Percentiles rank a stretch among this genome's conserved stretches.
Evolutionary conservation across 2,113 vertebrate genomes (phyloP).

Genomic region (Dicentrarchus labrax): DNA sequence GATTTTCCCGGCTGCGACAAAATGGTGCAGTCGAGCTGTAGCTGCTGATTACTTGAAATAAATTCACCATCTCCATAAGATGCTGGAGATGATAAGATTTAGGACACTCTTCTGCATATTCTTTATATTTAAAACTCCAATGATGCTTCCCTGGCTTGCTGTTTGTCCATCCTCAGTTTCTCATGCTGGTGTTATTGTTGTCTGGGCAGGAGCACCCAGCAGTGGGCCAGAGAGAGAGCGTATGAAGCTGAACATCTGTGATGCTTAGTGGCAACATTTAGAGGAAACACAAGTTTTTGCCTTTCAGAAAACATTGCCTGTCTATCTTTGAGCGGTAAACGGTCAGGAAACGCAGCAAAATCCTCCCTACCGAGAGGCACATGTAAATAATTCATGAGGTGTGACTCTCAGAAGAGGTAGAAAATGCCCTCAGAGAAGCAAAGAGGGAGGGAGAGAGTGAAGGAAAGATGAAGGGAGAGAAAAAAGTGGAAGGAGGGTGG

Average conservation of each 20-base stretch:
- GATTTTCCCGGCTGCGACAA: background rate
- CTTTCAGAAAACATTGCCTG: background rate
- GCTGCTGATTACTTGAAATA: background rate
- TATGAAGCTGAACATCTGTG: constrained; percentile 5
- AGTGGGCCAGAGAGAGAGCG: background rate
- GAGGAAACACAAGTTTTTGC: constrained; percentile 15
- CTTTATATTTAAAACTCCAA: background rate
- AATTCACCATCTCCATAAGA: background rate
- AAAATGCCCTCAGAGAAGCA: constrained; percentile 67
- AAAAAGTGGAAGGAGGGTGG: background rate
- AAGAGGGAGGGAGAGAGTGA: constrained; percentile 19
- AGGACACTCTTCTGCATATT: background rate
- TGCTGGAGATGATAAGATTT: background rate
- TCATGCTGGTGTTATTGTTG: background rate
- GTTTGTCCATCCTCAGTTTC: constrained; percentile 5
- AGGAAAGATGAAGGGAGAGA: constrained; percentile 25
- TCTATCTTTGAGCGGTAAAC: constrained; percentile 44
- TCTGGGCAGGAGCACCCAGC: background rate
- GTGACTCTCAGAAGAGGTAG: constrained; percentile 72
- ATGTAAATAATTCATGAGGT: constrained; percentile 80
- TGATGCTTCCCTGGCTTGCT: background rate
- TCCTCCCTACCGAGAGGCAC: constrained; percentile 43
- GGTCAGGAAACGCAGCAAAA: constrained; percentile 53
- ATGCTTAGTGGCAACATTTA: constrained; percentile 36
- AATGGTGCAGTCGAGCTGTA: background rate